These are phyloP conservation scores for Himalopsyche anomala DNA, from an alignment of 2,888 invertebrate species.

Conservation along the genomic window DNA sequence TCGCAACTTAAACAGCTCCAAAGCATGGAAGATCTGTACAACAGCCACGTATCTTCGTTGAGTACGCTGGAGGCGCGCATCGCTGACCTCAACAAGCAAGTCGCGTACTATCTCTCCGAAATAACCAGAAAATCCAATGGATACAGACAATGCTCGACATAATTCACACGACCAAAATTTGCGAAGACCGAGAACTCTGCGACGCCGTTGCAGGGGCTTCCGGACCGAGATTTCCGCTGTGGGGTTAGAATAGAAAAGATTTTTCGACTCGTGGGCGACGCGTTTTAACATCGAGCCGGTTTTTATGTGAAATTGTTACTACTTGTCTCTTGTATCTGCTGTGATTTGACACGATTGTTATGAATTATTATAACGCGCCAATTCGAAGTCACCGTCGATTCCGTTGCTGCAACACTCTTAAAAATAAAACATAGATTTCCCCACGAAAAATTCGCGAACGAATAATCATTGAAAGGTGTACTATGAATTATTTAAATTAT, in stretches of 20 bases:
- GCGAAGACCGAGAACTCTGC: not conserved
- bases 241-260: not conserved
- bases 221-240: not conserved
- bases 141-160: slow-evolving; percentile 77
- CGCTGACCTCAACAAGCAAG: slow-evolving; percentile 79
- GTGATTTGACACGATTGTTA: slow-evolving; percentile 18
- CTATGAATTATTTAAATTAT: not conserved
- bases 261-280: not conserved
- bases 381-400: not conserved
- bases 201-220: not conserved
- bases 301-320: not conserved
- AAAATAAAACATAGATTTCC: not conserved
- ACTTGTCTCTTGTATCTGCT: slow-evolving; percentile 14
- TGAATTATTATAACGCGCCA: not conserved
- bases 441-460: slow-evolving; percentile 15
- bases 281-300: not conserved
- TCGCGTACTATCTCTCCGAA: slow-evolving; percentile 80
- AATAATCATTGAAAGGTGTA: not conserved
- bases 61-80: slow-evolving; percentile 79
- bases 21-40: slow-evolving; percentile 83
- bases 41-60: slow-evolving; percentile 80
- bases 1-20: slow-evolving; percentile 84
- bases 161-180: not conserved
- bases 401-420: too few species aligned
- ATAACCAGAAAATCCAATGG: slow-evolving; percentile 80